These are phyloP conservation scores for Nymphalis polychloros DNA, from an alignment of 2,888 invertebrate genomes.

Conservation along the genomic window DNA sequence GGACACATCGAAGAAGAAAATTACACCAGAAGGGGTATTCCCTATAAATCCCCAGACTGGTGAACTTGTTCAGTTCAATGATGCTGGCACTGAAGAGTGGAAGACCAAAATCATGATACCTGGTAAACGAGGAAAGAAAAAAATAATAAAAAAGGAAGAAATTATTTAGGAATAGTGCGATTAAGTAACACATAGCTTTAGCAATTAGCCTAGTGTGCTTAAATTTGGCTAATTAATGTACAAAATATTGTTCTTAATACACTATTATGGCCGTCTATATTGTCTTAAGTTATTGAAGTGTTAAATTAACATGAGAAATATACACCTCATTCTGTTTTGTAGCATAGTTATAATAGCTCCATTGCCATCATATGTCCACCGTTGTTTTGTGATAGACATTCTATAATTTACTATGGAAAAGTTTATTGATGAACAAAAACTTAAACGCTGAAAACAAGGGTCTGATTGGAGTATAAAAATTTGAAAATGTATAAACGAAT, in stretches of 20 bases:
- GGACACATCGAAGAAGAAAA: constrained; percentile 75
- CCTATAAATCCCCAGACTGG: constrained; percentile 73
- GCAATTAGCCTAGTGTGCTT: neutral
- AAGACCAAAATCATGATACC: constrained; percentile 73
- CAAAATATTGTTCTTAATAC: constrained; percentile 6
- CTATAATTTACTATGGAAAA: no score
- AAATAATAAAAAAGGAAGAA: constrained; percentile 58
- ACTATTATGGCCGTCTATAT: constrained; percentile 5
- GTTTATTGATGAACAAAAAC: no score
- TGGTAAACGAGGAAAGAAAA: constrained; percentile 67
- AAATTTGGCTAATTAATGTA: constrained; percentile 14
- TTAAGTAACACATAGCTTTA: neutral
- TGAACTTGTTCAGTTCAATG: constrained; percentile 62
- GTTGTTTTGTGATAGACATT: no score
- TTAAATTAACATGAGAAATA: no score
- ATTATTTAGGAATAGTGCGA: constrained; percentile 28
- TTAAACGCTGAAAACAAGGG: no score
- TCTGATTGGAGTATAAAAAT: no score
- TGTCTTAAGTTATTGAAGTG: neutral
- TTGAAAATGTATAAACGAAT: no score
- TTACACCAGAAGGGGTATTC: constrained; percentile 78
- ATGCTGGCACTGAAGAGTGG: constrained; percentile 71
- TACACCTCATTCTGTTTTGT: no score
- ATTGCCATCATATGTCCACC: no score
- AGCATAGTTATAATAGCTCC: no score